These are phyloP conservation scores for Crotalus helleri DNA, from an alignment of 2,113 vertebrate species.

Conservation along the genomic window DNA sequence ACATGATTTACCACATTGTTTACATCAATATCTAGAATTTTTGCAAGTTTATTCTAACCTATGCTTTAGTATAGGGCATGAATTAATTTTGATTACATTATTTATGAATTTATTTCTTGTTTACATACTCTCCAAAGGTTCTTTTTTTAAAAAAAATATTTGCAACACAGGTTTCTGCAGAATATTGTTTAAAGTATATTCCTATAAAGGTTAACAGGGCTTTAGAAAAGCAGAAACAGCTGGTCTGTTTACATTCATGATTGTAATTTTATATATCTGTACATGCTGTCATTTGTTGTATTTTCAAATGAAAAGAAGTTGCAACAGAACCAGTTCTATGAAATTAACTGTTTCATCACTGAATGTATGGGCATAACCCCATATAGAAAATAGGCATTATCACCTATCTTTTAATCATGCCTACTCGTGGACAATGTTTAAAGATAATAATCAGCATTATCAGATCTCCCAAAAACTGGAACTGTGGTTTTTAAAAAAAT, in stretches of 20 bases:
- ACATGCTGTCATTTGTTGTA: conserved; percentile 17
- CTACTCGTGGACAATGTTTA: conserved; percentile 28
- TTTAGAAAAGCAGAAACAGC: conserved; percentile 48
- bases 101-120: conserved; percentile 56
- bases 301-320: conserved; percentile 37
- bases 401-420: neutral
- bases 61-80: conserved; percentile 45
- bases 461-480: conserved; percentile 32
- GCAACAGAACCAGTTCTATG: conserved; percentile 25
- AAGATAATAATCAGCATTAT: neutral
- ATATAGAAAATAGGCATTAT: neutral
- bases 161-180: conserved; percentile 41
- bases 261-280: conserved; percentile 49
- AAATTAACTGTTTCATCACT: conserved; percentile 16
- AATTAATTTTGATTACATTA: neutral
- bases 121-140: conserved; percentile 53
- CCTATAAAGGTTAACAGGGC: conserved; percentile 46
- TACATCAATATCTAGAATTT: conserved; percentile 41
- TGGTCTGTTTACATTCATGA: conserved; percentile 43
- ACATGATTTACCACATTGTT: conserved; percentile 56
- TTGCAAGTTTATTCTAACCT: conserved; percentile 40
- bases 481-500: conserved; percentile 27
- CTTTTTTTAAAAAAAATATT: conserved; percentile 39
- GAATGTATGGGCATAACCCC: conserved; percentile 27
- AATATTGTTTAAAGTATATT: conserved; percentile 36